Evolutionary conservation across 2,797 vertebrate species (phyloP), one percentile per base, ranked within the genome.

Genomic region (Melanotaenia pygmaea): DNA sequence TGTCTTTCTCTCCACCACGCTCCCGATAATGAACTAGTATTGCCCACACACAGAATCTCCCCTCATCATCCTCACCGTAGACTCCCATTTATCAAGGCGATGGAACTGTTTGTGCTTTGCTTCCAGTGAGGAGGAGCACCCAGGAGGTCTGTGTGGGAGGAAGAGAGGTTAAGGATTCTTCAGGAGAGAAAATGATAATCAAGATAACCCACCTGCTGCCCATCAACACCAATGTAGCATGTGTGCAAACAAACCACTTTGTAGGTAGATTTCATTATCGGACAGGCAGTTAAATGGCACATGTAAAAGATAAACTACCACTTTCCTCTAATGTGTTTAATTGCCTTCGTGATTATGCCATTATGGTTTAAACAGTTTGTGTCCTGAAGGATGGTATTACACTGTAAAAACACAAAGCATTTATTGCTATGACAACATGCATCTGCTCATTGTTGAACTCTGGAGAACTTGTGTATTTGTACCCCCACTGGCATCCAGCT

Each of bases 401-500:
- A 16, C 24, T 28, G 38, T 30, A 26, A 43, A 50, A 59, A 66
- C 37, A 71, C 66, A 57, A 43, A 38, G 34, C 32, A 73, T 47
- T 64, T 58, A 93, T 93, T 87, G 71, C 90, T 83, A 93, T 88
- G 89, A 86, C 92, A 92, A 91, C 92, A 47, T 76, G 79, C 74
- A 76, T 87, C 54, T 74, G 73, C 84, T 84, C 34, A 56, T 51
- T 77, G 82, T 79, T 74, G 59, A 60, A 54, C 85, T 83, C 51
- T 50, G 10, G 85, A 90, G 86, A 90, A n/a, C 64, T 73, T 32
- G 28, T 34, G 70, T 24, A 43, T 87, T 64, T 83, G 82, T 85
- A 89, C 87, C 86, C 90, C 86, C 74, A 37, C 63, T 81, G 82
- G 71, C 84, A 78, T 75, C 59, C 74, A 72, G 72, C 72, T 77